Conservation (phyloP, 2,888 invertebrate species). For the Taphrorychus bicolor region DNA sequence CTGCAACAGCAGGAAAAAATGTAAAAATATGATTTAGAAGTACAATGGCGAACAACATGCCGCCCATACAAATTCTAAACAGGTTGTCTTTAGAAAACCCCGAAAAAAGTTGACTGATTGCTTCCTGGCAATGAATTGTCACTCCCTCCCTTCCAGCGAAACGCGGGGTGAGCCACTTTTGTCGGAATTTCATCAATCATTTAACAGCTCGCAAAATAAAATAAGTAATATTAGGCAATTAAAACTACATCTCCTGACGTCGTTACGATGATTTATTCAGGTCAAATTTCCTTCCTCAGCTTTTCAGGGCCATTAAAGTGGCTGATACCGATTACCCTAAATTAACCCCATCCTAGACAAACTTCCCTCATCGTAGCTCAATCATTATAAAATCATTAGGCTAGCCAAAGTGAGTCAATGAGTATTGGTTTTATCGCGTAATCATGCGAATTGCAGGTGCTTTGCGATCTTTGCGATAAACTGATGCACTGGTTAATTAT, state of each 20-base stretch:
- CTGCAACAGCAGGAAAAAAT: constrained; percentile 8
- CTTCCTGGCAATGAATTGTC: constrained; percentile 28
- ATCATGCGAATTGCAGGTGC: constrained; percentile 39
- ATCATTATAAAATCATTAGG: constrained; percentile 49
- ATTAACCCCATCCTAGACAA: constrained; percentile 4
- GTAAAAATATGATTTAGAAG: constrained; percentile 23
- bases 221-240: not conserved
- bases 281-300: not conserved
- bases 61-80: constrained; percentile 22
- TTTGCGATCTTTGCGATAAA: constrained; percentile 31
- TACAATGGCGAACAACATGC: constrained; percentile 19
- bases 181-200: not conserved
- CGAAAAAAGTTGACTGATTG: constrained; percentile 29
- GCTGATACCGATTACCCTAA: constrained; percentile 1
- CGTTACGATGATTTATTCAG: not conserved
- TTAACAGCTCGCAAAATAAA: not conserved
- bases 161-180: not conserved
- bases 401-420: constrained; percentile 13
- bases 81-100: constrained; percentile 20
- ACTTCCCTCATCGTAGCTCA: not conserved
- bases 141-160: not conserved
- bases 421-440: constrained; percentile 34
- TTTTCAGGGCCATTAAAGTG: not conserved
- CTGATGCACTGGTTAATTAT: constrained; percentile 32
- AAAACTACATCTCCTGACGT: not conserved